A percentile compares a stretch with the other conserved stretches of the same genome.
Evolutionary conservation across 2,113 vertebrate genomes (phyloP).

Genomic region (Oryzias javanicus): DNA sequence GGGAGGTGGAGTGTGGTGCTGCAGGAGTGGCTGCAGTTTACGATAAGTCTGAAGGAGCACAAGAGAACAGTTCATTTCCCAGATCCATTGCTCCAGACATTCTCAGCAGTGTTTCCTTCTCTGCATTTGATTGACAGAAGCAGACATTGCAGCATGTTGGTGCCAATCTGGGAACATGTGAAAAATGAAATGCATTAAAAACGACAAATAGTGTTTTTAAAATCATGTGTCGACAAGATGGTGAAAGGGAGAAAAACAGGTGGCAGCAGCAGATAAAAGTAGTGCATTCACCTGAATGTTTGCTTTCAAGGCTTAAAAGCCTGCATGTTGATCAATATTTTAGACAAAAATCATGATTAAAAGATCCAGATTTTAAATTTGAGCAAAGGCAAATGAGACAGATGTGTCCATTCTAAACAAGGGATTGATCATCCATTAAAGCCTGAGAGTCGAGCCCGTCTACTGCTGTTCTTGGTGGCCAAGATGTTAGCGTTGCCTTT

Average conservation of each 20-base stretch:
- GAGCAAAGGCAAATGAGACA: slow-evolving; percentile 41
- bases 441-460: slow-evolving; percentile 30
- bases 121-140: too few species aligned
- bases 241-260: too few species aligned
- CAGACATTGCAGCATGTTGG: too few species aligned
- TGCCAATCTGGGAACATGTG: too few species aligned
- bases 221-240: too few species aligned
- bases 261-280: background rate
- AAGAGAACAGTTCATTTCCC: background rate
- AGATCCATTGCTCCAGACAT: background rate
- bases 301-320: slow-evolving; percentile 28
- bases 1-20: background rate
- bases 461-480: slow-evolving; percentile 6
- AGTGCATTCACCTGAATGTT: slow-evolving; percentile 12
- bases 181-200: too few species aligned
- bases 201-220: too few species aligned
- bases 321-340: slow-evolving; percentile 41
- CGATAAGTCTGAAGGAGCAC: background rate
- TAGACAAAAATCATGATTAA: slow-evolving; percentile 58
- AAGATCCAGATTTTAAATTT: slow-evolving; percentile 28
- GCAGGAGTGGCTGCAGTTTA: background rate
- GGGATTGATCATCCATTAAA: slow-evolving; percentile 45
- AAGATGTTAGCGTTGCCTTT: slow-evolving; percentile 42
- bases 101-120: background rate
- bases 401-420: slow-evolving; percentile 57